These are phyloP conservation scores for Sebastes iracundus DNA, from an alignment of 2,797 vertebrate genomes.

Conservation along the genomic window DNA sequence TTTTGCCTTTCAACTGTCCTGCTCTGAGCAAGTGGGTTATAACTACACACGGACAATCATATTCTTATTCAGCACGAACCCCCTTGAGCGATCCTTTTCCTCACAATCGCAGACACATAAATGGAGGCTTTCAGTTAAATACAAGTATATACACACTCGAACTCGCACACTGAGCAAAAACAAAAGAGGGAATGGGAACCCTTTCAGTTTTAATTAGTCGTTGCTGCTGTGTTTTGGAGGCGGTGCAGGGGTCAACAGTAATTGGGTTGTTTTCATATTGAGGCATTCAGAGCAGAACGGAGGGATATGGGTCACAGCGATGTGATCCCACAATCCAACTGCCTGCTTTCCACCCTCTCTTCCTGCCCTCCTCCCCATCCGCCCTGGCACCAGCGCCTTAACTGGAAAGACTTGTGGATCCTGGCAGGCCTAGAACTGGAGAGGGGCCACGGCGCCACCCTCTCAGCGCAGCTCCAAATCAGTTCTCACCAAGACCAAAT, in stretches of 20 bases:
- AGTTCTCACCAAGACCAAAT: slow-evolving; percentile 75
- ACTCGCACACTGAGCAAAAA: slow-evolving; percentile 56
- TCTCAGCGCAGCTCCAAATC: slow-evolving; percentile 60
- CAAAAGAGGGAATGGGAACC: slow-evolving; percentile 67
- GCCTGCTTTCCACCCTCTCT: slow-evolving; percentile 54
- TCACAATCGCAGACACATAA: slow-evolving; percentile 16
- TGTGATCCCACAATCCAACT: slow-evolving; percentile 71
- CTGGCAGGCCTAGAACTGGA: slow-evolving; percentile 74
- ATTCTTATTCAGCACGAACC: slow-evolving; percentile 23
- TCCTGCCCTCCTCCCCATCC: slow-evolving; percentile 34
- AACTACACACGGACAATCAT: slow-evolving; percentile 19
- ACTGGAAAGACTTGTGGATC: slow-evolving; percentile 77
- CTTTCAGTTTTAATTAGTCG: slow-evolving; percentile 82
- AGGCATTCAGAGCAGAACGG: slow-evolving; percentile 78
- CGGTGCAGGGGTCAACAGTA: slow-evolving; percentile 77
- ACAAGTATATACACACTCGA: slow-evolving; percentile 22
- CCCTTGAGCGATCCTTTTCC: neutral
- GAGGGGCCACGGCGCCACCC: slow-evolving; percentile 67
- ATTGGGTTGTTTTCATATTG: slow-evolving; percentile 83
- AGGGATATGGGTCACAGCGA: slow-evolving; percentile 78
- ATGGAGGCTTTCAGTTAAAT: slow-evolving; percentile 34
- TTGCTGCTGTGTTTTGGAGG: slow-evolving; percentile 76
- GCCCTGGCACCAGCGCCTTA: slow-evolving; percentile 61
- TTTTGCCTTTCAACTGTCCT: slow-evolving; percentile 44
- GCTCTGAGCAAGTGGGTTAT: slow-evolving; percentile 23